Conservation (phyloP, 2,113 vertebrate species). For the Nibea albiflora region DNA sequence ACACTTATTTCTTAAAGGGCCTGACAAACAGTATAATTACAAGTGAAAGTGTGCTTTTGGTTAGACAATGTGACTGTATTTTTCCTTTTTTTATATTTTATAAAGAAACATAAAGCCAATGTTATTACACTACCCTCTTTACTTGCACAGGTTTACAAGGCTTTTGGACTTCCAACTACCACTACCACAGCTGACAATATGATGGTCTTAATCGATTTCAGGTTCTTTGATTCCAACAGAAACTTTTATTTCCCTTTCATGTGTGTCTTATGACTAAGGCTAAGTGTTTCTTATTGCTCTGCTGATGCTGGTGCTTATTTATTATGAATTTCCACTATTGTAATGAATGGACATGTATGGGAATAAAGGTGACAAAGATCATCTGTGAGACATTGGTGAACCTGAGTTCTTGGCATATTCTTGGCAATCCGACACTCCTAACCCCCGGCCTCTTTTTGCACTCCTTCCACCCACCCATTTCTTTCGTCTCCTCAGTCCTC, state of each 20-base stretch:
- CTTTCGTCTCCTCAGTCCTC: too few relatives aligned
- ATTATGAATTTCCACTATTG: conserved; percentile 73
- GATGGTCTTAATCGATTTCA: conserved; percentile 26
- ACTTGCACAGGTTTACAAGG: conserved; percentile 57
- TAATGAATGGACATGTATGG: conserved; percentile 66
- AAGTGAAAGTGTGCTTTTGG: conserved; percentile 48
- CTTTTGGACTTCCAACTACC: conserved; percentile 7
- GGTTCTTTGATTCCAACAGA: conserved; percentile 33
- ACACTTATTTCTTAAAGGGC: conserved; percentile 8
- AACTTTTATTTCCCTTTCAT: conserved; percentile 24
- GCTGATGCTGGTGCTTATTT: conserved; percentile 75
- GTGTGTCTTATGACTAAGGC: conserved; percentile 24
- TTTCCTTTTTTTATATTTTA: conserved; percentile 36
- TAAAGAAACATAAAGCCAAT: conserved; percentile 31
- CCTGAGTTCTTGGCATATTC: not conserved
- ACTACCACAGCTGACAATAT: not conserved
- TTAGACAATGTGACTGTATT: conserved; percentile 50
- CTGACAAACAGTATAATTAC: conserved; percentile 16
- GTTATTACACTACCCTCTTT: not conserved
- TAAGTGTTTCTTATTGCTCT: conserved; percentile 61
- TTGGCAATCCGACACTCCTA: too few relatives aligned
- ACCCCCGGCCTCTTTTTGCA: too few relatives aligned
- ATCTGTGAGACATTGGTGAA: conserved; percentile 1
- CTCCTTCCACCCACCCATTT: too few relatives aligned
- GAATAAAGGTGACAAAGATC: conserved; percentile 71